These are phyloP conservation scores for Malacoraja senta DNA, from an alignment of 2,797 vertebrate genomes.

Conservation along the genomic window DNA sequence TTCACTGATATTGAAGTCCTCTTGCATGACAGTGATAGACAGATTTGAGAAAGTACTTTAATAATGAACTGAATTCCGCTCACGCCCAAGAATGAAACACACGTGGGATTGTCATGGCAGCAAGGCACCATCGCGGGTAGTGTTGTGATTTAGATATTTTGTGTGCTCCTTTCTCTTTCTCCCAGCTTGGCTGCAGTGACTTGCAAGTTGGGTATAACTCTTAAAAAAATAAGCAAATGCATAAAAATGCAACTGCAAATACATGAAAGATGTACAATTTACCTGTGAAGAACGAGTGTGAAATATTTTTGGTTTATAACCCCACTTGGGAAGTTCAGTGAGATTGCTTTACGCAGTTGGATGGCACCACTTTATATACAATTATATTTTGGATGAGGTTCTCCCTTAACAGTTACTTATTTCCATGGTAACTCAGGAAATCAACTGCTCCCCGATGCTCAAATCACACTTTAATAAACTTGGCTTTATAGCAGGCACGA, in stretches of 20 bases:
- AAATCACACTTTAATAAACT: constrained; percentile 5
- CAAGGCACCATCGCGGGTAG: background rate
- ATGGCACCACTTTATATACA: background rate
- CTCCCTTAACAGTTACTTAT: background rate
- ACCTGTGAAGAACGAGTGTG: background rate
- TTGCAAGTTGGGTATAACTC: background rate
- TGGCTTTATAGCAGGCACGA: no score
- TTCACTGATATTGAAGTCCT: background rate
- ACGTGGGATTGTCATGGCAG: background rate
- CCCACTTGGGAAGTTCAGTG: background rate
- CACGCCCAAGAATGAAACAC: background rate
- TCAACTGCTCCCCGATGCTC: background rate
- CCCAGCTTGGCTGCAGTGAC: no score
- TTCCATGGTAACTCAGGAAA: constrained; percentile 27
- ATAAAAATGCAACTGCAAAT: background rate
- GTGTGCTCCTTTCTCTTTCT: background rate
- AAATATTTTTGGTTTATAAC: background rate
- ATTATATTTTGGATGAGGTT: constrained; percentile 27
- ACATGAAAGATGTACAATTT: background rate
- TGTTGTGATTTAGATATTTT: background rate
- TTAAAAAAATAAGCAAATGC: background rate
- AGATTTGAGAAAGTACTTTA: background rate
- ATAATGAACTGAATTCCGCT: background rate
- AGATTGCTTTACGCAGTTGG: background rate
- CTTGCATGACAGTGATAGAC: background rate